These are phyloP conservation scores for Leptinotarsa juncta DNA, from an alignment of 2,888 invertebrate genomes.

Conservation along the genomic window DNA sequence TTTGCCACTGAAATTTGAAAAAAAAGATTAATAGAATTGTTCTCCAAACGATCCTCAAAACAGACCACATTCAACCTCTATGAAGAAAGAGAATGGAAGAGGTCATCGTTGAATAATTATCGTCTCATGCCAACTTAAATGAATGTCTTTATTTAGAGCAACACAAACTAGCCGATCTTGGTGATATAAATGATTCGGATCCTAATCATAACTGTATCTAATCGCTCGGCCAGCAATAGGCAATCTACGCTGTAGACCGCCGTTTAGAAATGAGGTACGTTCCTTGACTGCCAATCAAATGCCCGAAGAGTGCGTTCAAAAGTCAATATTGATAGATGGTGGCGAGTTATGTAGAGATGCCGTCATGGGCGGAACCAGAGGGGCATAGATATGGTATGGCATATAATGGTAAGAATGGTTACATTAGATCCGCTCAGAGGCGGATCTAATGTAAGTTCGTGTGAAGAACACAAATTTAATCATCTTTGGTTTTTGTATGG, in stretches of 20 bases:
- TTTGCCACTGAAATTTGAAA: no score
- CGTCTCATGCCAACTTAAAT: slow-evolving; percentile 7
- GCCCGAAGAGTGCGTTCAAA: slow-evolving; percentile 50
- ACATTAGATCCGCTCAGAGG: no score
- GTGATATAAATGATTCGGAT: slow-evolving; percentile 45
- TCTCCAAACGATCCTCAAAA: neutral
- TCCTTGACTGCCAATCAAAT: slow-evolving; percentile 57
- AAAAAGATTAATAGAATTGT: no score
- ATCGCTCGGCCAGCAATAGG: slow-evolving; percentile 36
- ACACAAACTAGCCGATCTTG: slow-evolving; percentile 13
- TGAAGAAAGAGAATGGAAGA: neutral
- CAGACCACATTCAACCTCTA: neutral
- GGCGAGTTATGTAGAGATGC: slow-evolving; percentile 50
- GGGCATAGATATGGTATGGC: neutral
- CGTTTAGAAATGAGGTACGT: slow-evolving; percentile 52
- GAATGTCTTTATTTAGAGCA: slow-evolving; percentile 13
- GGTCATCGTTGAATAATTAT: slow-evolving; percentile 17
- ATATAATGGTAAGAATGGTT: no score
- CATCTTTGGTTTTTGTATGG: no score
- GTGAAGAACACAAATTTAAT: no score
- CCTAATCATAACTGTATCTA: slow-evolving; percentile 57
- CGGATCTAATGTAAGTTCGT: no score
- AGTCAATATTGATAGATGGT: slow-evolving; percentile 55
- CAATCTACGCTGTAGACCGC: slow-evolving; percentile 46
- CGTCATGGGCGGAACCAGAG: neutral